Evolutionary conservation across 2,113 vertebrate species (phyloP).

Genomic region (Grantiella picta): DNA sequence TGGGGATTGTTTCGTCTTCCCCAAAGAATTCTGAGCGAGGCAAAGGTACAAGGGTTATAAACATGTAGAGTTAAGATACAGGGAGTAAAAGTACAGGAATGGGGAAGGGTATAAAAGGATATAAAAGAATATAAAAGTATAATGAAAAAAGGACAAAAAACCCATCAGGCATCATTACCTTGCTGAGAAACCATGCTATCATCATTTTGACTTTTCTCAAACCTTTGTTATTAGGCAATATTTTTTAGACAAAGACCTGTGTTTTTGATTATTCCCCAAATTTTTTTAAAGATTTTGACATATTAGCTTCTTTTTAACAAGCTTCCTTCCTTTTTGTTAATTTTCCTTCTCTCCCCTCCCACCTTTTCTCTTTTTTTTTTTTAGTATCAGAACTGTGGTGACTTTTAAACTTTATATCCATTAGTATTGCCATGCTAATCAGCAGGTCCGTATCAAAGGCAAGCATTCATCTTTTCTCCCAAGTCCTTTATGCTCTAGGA

Average conservation of each 20-base stretch:
- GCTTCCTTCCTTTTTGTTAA: neutral
- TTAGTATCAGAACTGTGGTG: neutral
- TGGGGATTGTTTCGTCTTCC: no score
- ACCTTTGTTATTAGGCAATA: neutral
- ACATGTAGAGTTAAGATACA: no score
- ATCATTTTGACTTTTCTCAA: neutral
- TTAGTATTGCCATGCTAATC: neutral
- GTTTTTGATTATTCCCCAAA: neutral
- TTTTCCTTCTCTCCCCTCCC: neutral
- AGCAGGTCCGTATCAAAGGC: neutral
- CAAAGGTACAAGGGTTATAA: no score
- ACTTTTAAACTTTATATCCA: neutral
- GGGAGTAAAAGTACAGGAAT: no score
- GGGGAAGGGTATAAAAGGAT: no score
- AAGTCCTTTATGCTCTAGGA: neutral
- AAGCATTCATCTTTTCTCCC: accelerated
- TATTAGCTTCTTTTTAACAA: neutral
- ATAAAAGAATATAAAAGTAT: no score
- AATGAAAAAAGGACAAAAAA: no score
- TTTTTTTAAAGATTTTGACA: neutral
- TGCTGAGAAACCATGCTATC: neutral
- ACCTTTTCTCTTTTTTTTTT: neutral
- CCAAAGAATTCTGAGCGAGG: no score
- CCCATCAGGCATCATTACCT: no score
- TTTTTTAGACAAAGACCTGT: neutral